phyloP scores from a whole-genome alignment of 2,888 invertebrate species.

The Scrobipalpa costella region DNA sequence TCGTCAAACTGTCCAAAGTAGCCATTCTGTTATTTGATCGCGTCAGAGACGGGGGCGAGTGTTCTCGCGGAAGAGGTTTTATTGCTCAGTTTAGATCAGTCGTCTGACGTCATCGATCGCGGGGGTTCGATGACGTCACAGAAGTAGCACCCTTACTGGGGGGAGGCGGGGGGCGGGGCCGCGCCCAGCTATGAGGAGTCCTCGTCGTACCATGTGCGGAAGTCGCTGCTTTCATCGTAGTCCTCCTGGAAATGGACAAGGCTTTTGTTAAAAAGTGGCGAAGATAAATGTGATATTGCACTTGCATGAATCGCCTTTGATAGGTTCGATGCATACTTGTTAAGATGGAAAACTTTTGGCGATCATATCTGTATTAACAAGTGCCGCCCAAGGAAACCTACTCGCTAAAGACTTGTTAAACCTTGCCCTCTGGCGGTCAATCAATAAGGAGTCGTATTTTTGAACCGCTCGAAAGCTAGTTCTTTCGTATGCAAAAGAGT shows the following conservation, averaged over 20 bases:
- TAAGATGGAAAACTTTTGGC: too few species aligned
- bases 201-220: slow-evolving; percentile 75
- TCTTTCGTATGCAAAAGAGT: too few species aligned
- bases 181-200: slow-evolving; percentile 71
- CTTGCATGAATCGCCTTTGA: too few species aligned
- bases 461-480: too few species aligned
- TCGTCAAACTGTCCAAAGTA: not conserved
- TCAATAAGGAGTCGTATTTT: too few species aligned
- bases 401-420: too few species aligned
- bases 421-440: too few species aligned
- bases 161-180: slow-evolving; percentile 29
- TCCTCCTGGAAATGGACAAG: slow-evolving; percentile 58
- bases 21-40: slow-evolving; percentile 15
- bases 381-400: too few species aligned
- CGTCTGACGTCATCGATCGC: slow-evolving; percentile 10
- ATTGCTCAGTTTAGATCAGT: slow-evolving; percentile 21
- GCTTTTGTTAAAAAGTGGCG: not conserved
- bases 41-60: slow-evolving; percentile 4
- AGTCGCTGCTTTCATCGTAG: slow-evolving; percentile 72
- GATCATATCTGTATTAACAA: too few species aligned
- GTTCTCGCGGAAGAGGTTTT: slow-evolving; percentile 13
- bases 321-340: too few species aligned
- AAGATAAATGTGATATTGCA: not conserved
- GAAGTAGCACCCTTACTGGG: slow-evolving; percentile 20
- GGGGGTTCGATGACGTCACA: slow-evolving; percentile 12